Evolutionary conservation across 2,888 invertebrate species (phyloP), one percentile per base, ranked within the genome.

Genomic region (Osmoderma eremita): DNA sequence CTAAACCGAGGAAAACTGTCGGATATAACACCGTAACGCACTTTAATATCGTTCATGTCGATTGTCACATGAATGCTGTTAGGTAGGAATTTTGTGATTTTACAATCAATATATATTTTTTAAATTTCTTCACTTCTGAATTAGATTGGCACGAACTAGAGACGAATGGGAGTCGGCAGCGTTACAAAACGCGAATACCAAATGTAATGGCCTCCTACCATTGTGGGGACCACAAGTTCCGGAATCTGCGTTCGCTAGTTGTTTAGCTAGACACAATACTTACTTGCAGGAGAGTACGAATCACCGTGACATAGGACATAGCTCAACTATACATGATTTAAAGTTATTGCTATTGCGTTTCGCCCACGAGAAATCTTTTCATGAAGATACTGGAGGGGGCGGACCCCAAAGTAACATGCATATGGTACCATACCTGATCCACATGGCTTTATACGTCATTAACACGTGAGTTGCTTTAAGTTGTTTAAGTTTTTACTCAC

Each of bases 81-180:
- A 87, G 95, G 81, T 88, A 13, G 24, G 24, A 24, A 17, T 56
- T 30, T n/a, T 50, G n/a, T 10, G n/a, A 53, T 53, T n/a, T n/a
- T n/a, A n/a, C n/a, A n/a, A n/a, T n/a, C n/a, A n/a, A n/a, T n/a
- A n/a, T n/a, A n/a, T n/a, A n/a, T n/a, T n/a, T n/a, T 24, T 53
- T 24, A 24, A 24, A 24, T 24, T 24, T 24, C 24, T 24, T 24
- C n/a, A 36, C 50, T 67, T 54, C 48, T 24, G 39, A 58, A 58
- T 17, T 45, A 76, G 77, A 65, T 75, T 83, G 63, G 83, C 83
- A 5, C 73, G 83, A 66, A 81, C 82, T 80, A 88, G 98, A 67
- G 97, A 98, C 77, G 98, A 98, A 82, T 98, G 98, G 98, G 98
- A 98, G 80, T 94, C 96, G 69, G 98, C 98, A 0, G 95, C 97